Base-by-base conservation (phyloP, 2,797 vertebrate species). In the Hoplostethus mediterraneus region DNA sequence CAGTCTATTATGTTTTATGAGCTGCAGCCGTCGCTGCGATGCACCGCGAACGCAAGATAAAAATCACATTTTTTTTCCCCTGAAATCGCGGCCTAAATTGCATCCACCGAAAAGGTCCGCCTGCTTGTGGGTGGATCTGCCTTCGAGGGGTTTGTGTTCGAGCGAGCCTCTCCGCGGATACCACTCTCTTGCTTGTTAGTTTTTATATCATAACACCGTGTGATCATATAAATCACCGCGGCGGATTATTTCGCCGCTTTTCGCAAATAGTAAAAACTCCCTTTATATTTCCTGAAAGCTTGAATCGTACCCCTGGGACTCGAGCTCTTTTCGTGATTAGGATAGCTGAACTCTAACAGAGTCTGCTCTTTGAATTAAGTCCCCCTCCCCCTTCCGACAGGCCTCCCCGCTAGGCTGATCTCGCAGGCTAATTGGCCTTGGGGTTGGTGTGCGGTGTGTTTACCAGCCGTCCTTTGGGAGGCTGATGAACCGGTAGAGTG, bases 361-460 rank as follows among this genome's bases (percentile, higher is more conserved):
- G 85, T 77, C 73, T 81, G 67, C 85, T 85, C 89, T 90, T 91
- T 89, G 86, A 92, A 91, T 92, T 90, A 88, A 91, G 84, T 84
- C 86, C 81, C 87, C 89, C 83, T 80, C 88, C 88, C 77, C 77
- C 44, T 84, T 51, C 53, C 3, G 16, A 57, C 72, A 49, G 70
- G 76, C 79, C 80, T 73, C 85, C 83, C 83, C 84, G 59, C 79
- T 62, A 71, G 73, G 82, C 84, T 71, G 80, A 87, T 89, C 84
- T 81, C 44, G 84, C 70, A 62, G 89, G 71, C 90, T 94, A 94
- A 94, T 94, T 93, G 93, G 91, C 88, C 89, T 86, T 45, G 13
- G 86, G 87, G 87, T 81, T 86, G 88, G 86, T 47, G 74, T 76
- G 77, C 78, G 54, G 83, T 91, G 90, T 93, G 90, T 93, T 94